Evolutionary conservation across 2,113 vertebrate species (phyloP), one percentile per base, ranked within the genome.

Genomic region (Furnarius figulus): DNA sequence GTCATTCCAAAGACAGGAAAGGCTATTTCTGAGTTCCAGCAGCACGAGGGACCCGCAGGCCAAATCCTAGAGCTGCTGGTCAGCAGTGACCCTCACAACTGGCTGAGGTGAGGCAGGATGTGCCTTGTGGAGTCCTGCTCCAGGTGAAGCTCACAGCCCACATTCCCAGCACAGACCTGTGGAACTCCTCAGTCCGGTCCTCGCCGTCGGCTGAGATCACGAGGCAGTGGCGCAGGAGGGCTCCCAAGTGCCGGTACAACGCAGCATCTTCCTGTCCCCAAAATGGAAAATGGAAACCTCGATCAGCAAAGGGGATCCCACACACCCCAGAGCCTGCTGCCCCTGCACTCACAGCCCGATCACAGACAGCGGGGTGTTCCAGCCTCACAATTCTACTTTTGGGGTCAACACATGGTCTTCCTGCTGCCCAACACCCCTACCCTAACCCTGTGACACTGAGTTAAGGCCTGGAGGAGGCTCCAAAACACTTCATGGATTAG

Each of bases 221-320:
- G 65, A 99, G 97, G 94, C 99, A 99, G 97, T 99, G 98, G 89
- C 99, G 99, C 88, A 99, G 98, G 27, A 99, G 98, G 68, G 98
- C 98, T 24, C 98, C 99, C 92, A 99, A 80, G 97, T 98, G 98
- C 92, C 98, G 97, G 98, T 98, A 99, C 47, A 98, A 94, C 62
- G 98, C 98, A 87, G 98, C 98, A 37, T 99, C 99, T 97, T 99
- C 99, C 99, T 99, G 95, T 56, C 75, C 86, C 94, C 71, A 92
- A 25, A 95, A 93, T 5, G 85, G 31, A 96, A 55, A 72, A 42
- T 7, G 31, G 62, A 91, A 86, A 61, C 18, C 37, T 35, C 1
- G 0, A 42, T 96, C 35, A 93, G 87, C 70, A 93, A 37, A 58
- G 25, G 52, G 55, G 11, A 61, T 24, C 72, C 61, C 46, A 49